A percentile compares a stretch with the other conserved stretches of the same genome.
These are phyloP conservation scores for Colinus virginianus DNA, from an alignment of 2,113 vertebrate genomes.

Conservation along the genomic window DNA sequence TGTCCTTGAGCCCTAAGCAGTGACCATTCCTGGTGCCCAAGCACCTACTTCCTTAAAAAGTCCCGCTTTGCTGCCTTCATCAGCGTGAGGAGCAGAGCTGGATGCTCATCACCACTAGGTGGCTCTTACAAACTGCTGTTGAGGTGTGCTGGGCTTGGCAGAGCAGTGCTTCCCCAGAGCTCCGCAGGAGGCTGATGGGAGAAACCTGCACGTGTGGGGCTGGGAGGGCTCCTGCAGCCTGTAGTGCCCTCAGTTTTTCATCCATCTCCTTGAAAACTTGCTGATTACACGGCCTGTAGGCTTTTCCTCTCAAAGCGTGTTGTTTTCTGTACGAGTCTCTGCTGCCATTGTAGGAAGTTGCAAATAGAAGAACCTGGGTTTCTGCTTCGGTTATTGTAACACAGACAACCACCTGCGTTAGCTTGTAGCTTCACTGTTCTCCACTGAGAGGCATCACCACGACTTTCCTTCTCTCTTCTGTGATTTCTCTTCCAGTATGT, in stretches of 20 bases:
- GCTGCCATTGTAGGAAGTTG: not conserved
- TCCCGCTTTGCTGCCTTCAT: not conserved
- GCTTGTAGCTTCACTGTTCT: not conserved
- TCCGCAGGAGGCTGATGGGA: not conserved
- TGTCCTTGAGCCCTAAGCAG: not conserved
- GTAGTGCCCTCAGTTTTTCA: not conserved
- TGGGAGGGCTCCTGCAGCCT: not conserved
- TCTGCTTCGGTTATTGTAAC: not conserved
- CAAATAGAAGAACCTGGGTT: not conserved
- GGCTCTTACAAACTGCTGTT: not conserved
- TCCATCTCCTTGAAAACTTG: not conserved
- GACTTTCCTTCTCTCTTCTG: not conserved
- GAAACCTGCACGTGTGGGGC: not conserved
- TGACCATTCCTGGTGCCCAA: not conserved
- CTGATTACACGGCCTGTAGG: not conserved
- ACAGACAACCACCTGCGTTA: not conserved
- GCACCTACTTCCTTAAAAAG: not conserved
- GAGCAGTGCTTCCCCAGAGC: not conserved
- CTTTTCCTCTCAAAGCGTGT: not conserved
- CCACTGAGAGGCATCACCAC: not conserved
- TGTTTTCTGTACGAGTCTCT: not conserved
- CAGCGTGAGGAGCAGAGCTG: not conserved
- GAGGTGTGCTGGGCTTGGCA: not conserved
- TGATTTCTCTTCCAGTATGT: conserved; percentile 83
- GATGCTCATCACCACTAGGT: not conserved